Conservation (phyloP, 2,113 vertebrate genomes). For the Mustelus asterias region DNA sequence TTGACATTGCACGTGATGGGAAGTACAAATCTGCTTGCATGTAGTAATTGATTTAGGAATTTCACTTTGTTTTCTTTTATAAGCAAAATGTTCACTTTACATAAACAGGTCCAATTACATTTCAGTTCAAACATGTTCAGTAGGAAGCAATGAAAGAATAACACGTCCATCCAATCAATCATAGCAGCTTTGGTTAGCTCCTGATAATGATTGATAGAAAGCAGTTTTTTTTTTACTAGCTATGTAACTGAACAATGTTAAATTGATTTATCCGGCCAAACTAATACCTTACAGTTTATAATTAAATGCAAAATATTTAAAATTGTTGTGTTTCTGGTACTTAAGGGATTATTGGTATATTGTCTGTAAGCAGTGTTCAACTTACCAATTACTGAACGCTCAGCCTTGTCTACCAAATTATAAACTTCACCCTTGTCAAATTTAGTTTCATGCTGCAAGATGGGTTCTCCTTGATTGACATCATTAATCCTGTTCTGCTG, state of each 20-base stretch:
- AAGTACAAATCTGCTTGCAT: not conserved
- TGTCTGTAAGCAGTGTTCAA: not conserved
- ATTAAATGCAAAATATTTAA: not conserved
- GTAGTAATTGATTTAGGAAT: not conserved
- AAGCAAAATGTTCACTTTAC: not conserved
- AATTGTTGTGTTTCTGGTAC: not conserved
- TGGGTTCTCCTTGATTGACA: slow-evolving; percentile 3
- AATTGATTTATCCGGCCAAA: not conserved
- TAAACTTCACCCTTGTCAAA: slow-evolving; percentile 23
- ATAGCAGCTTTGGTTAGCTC: not conserved
- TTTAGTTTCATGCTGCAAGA: not conserved
- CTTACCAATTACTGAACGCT: not conserved
- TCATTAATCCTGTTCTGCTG: not conserved
- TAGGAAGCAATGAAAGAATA: not conserved
- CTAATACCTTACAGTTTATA: not conserved
- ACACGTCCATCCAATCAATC: not conserved
- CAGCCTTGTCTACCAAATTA: not conserved
- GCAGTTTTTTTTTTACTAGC: not conserved
- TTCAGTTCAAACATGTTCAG: not conserved
- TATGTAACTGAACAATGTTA: not conserved
- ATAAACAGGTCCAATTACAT: not conserved
- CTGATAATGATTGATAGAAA: not conserved
- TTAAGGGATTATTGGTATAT: not conserved
- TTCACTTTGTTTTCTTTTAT: not conserved
- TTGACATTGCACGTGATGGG: not conserved